Conservation (phyloP, 2,888 invertebrate genomes). For the Brachyptera risi region DNA sequence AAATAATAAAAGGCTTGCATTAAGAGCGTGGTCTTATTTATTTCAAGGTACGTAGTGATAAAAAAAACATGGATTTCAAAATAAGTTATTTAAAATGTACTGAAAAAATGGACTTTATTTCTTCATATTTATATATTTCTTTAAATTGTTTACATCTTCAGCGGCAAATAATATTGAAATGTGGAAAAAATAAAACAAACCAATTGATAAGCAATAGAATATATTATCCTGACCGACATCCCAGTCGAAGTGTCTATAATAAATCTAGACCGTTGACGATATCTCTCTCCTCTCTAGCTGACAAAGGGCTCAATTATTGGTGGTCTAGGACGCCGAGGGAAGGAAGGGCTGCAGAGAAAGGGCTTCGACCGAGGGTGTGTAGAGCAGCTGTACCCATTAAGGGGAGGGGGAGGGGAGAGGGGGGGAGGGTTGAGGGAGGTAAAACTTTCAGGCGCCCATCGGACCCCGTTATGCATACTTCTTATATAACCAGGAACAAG, state of each 20-base stretch:
- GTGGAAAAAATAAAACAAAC: no score
- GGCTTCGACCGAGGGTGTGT: constrained; percentile 5
- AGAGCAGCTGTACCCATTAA: constrained; percentile 3
- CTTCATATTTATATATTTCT: no score
- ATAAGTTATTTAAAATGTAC: no score
- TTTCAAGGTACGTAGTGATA: no score
- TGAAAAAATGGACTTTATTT: no score
- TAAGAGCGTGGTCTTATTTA: no score
- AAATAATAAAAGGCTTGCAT: no score
- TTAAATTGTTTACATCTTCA: no score
- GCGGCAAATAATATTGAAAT: no score
- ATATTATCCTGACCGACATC: neutral
- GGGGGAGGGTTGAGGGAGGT: neutral
- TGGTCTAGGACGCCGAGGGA: neutral
- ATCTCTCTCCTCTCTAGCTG: neutral
- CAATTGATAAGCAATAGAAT: neutral
- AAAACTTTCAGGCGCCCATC: constrained; percentile 7
- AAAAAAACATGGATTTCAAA: no score
- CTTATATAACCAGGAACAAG: neutral
- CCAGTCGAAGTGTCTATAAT: neutral
- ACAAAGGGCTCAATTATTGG: constrained; percentile 23
- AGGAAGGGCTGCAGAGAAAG: constrained; percentile 13
- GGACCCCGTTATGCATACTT: constrained; percentile 12
- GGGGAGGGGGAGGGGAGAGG: constrained; percentile 8
- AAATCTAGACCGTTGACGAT: constrained; percentile 4